Percentiles rank a stretch among this genome's conserved stretches.
Evolutionary conservation across 2,797 vertebrate genomes (phyloP).

Genomic region (Champsocephalus gunnari): DNA sequence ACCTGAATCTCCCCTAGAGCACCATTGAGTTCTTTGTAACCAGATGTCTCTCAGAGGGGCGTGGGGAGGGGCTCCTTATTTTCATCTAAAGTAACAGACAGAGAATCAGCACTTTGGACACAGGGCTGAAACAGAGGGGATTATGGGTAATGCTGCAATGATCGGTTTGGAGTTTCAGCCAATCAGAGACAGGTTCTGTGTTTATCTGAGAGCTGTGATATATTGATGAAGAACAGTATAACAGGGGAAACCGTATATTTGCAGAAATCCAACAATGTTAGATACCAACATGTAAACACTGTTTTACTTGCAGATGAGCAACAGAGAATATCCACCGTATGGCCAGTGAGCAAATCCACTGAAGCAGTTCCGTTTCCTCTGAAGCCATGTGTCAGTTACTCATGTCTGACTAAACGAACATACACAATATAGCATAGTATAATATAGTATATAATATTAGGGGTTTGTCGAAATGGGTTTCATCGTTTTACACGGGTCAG

Average conservation of each 20-base stretch:
- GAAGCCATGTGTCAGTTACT: conserved; percentile 24
- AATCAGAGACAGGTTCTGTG: too few relatives aligned
- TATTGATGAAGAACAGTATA: too few relatives aligned
- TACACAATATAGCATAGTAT: neutral
- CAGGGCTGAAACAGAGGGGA: too few relatives aligned
- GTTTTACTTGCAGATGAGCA: neutral
- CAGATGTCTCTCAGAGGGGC: too few relatives aligned
- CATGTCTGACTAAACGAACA: conserved; percentile 13
- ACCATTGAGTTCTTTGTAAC: too few relatives aligned
- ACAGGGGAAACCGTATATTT: neutral
- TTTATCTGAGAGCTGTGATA: too few relatives aligned
- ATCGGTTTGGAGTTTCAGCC: too few relatives aligned
- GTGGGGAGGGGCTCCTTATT: too few relatives aligned
- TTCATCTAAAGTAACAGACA: too few relatives aligned
- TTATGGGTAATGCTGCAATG: too few relatives aligned
- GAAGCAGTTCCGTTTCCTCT: conserved; percentile 8
- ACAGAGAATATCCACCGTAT: conserved; percentile 29
- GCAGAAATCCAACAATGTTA: neutral
- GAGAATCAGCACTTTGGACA: too few relatives aligned
- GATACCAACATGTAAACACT: neutral
- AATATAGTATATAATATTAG: neutral
- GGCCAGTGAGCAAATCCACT: conserved; percentile 16
- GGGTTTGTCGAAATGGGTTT: conserved; percentile 31
- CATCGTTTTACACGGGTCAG: conserved; percentile 60
- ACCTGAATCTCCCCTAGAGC: too few relatives aligned